phyloP scores from a whole-genome alignment of 2,797 vertebrate genomes.

The Sebastes steindachneri region DNA sequence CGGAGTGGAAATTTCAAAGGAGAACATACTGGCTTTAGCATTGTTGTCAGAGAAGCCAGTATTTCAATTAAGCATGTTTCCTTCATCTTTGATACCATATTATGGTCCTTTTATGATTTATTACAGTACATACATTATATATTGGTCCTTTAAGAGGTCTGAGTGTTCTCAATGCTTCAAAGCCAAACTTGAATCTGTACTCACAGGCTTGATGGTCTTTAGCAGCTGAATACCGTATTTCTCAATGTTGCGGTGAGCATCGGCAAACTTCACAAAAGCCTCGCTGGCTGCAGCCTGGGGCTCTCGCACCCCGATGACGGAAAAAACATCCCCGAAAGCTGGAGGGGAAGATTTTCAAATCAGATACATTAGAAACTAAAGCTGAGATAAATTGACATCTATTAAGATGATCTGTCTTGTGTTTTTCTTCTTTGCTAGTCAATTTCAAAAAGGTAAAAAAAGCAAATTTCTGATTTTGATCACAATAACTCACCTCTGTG shows the following conservation, averaged over 20 bases:
- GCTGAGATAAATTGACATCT: neutral
- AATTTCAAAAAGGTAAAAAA: neutral
- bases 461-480: neutral
- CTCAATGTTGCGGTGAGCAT: slow-evolving; percentile 97
- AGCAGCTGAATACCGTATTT: slow-evolving; percentile 96
- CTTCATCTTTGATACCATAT: too few species aligned
- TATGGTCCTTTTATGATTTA: too few species aligned
- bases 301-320: slow-evolving; percentile 96
- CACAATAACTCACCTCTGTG: slow-evolving; percentile 89
- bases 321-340: slow-evolving; percentile 98
- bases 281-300: slow-evolving; percentile 96
- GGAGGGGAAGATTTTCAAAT: slow-evolving; percentile 9
- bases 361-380: neutral
- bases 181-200: slow-evolving; percentile 25
- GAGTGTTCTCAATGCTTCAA: neutral
- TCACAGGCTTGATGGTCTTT: slow-evolving; percentile 97
- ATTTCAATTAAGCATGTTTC: too few species aligned
- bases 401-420: neutral
- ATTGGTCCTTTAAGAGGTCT: neutral
- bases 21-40: too few species aligned
- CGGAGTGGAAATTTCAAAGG: too few species aligned
- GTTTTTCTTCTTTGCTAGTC: neutral
- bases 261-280: slow-evolving; percentile 97
- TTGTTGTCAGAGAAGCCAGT: too few species aligned
- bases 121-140: too few species aligned